Base-by-base conservation (phyloP, 2,113 vertebrate genomes). In the Promerops cafer region DNA sequence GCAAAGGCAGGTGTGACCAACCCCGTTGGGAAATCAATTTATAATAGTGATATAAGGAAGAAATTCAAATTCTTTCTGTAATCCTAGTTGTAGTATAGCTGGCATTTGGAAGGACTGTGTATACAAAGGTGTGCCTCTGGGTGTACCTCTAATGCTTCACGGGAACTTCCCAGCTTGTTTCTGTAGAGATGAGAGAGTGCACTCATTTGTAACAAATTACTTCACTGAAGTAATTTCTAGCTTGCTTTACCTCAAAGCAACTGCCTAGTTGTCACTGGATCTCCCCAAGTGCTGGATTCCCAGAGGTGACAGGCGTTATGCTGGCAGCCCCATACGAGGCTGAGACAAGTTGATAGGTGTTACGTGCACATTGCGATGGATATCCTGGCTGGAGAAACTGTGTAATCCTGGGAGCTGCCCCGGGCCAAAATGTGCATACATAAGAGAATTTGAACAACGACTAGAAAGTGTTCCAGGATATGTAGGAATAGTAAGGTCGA, bases 251-350 rank as follows among this genome's bases (percentile, higher is more conserved):
- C 23, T 77, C 30, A 54, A 33, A 83, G 28, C 26, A 70, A 5
- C 27, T 35, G 30, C 16, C 30, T 61, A 24, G 20, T 0, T 77
- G n/a, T 28, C 61, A 24, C n/a, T 19, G 50, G 10, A 10, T 47
- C 3, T 44, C 30, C 37, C 13, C 7, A 8, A 4, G 20, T 49
- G 22, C 19, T 33, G 37, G 11, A 37, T 79, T 88, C 16, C 20
- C 30, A 45, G 22, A 0, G 1, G 6, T 6, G 3, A 24, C 7
- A 24, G 37, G 50, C 2, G 5, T 64, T 70, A 6, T 16, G 13
- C n/a, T 40, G 35, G 30, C 39, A 54, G 16, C 3, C 2, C 18
- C 10, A 11, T 4, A 17, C 0, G 0, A 37, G 17, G 20, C 23
- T 45, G 23, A 57, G 17, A 37, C 10, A 16, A 16, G 24, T 9